Base-by-base conservation (phyloP, 2,888 invertebrate genomes). In the Entomobrya proxima region DNA sequence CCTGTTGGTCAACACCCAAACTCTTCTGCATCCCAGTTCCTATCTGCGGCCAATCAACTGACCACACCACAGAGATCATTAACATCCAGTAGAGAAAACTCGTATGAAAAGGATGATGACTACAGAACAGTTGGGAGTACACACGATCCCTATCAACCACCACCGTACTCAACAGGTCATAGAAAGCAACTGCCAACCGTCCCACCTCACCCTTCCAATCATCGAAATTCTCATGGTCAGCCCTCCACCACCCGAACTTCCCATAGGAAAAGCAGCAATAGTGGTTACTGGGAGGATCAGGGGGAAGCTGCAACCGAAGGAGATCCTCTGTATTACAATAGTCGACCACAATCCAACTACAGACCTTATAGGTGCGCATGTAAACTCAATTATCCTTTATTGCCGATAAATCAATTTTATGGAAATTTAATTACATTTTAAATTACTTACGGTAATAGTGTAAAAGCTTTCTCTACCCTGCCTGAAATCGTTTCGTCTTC, bases 1-100 rank as follows among this genome's bases (percentile, higher is more conserved):
- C 98, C 98, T 76, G 95, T 96, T 91, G 95, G 95, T 87, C 96
- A 96, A 92, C 96, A 97, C 92, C 95, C 97, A 91, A 98, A 98
- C 93, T 96, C 96, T 91, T 97, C 97, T 86, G 97, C 96, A 32
- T 97, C 97, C 86, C 98, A 98, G 93, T 96, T 96, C 92, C 94
- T 95, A 87, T 94, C 94, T 75, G 95, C 95, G 61, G 96, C 96
- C 47, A 95, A 95, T 92, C 95, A 95, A 91, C 94, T 96, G 92
- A 94, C 94, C 92, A 96, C 95, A 85, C 96, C 96, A 89, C 95
- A 94, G 93, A 93, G 95, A 90, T 96, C 96, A 90, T 92, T 96
- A 91, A 95, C 95, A 92, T 95, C 95, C 88, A 96, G 96, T 90
- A 93, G 96, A 90, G 96, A 96, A 92, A 96, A 96, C 92, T 96